Base-by-base conservation (phyloP, 2,888 invertebrate genomes). In the Cenopis cana region DNA sequence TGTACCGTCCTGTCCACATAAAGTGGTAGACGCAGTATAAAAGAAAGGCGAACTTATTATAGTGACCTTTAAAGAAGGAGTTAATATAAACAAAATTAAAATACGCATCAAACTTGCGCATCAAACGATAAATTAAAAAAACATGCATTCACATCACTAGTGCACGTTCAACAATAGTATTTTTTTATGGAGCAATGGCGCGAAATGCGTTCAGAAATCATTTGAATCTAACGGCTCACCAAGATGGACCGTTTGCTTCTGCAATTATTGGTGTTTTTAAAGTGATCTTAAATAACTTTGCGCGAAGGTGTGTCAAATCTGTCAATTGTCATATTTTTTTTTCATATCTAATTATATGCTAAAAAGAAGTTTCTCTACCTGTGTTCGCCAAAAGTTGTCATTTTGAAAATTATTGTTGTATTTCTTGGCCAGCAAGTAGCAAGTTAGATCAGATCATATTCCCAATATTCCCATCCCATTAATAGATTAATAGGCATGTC, bases 141-240 rank as follows among this genome's bases (percentile, higher is more conserved):
- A 29, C 4, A 2, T 56, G 56, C 41, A 41, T 20, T 24, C 1
- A 18, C 70, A 70, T 33, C 70, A 54, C 60, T 66, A 70, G 17
- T 3, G 12, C 11, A 18, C 65, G 69, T 70, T 54, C 65, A 59
- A 36, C 29, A 65, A 60, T 24, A 24, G 41, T 6, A 5, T 33
- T 36, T 56, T 55, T 11, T 20, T 36, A n/a, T 20, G 10, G 9
- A 46, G 4, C n/a, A 18, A 33, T 36, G 46, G 65, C 70, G 70
- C 70, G 70, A n/a, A 65, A 60, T 17, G n/a, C 36, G 70, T 70
- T 66, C 20, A 49, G 65, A 70, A 65, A 60, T 65, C 33, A 60
- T 70, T 70, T 66, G 54, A 70, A 70, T 59, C 18, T n/a, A 70
- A 70, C 11, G 0, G 14, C n/a, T 29, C 18, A 14, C 11, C 2